phyloP scores from a whole-genome alignment of 2,797 vertebrate species.

The Xiphophorus birchmanni region DNA sequence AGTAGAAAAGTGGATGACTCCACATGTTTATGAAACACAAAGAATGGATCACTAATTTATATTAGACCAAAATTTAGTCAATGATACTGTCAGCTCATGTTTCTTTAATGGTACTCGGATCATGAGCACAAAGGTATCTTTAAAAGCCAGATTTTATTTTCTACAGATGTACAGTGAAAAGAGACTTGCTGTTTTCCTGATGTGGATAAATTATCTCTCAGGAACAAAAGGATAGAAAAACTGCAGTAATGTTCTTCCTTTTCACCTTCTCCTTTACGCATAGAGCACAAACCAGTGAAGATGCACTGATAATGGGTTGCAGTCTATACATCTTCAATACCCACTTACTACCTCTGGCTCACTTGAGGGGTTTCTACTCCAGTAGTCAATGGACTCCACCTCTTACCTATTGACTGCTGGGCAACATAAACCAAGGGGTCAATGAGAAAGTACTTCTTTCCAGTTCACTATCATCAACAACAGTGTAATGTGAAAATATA shows the following conservation, averaged over 20 bases:
- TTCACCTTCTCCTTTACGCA: background rate
- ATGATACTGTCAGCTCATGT: background rate
- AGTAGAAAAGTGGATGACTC: background rate
- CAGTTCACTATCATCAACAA: background rate
- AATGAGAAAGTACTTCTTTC: background rate
- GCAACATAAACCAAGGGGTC: background rate
- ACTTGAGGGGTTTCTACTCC: background rate
- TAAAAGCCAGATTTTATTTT: background rate
- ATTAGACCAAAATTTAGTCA: background rate
- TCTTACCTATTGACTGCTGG: background rate
- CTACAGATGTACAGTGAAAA: background rate
- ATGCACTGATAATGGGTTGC: background rate
- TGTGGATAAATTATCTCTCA: background rate
- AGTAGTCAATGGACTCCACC: background rate
- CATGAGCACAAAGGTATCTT: background rate
- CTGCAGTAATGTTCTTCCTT: background rate
- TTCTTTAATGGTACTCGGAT: background rate
- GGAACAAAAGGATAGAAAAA: background rate
- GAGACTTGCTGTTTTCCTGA: background rate
- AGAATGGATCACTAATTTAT: background rate
- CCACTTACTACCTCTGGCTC: background rate
- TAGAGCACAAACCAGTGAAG: background rate
- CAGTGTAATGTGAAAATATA: background rate
- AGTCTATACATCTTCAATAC: background rate
- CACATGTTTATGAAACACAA: background rate